Base-by-base conservation (phyloP, 1,140 invertebrate genomes). In the Oreohelix idahoensis region DNA sequence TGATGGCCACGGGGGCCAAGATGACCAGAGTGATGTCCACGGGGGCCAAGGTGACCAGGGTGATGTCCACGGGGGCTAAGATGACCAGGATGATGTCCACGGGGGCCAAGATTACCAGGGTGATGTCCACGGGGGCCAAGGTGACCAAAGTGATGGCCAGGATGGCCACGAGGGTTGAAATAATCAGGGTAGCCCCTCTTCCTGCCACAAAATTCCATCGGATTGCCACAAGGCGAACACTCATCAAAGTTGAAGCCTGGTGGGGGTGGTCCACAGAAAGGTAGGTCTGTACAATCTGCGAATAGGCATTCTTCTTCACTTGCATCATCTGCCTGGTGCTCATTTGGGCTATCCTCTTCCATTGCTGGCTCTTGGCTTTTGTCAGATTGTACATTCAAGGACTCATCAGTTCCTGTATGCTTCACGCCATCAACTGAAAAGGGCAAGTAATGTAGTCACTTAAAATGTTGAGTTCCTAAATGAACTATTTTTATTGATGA, bases 391-490 rank as follows among this genome's bases (percentile, higher is more conserved):
- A 66, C 32, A 23, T 66, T n/a, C 63, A 66, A 8, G 32, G 32
- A 66, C n/a, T 66, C 63, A 8, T 66, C n/a, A 66, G 63, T 8
- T 13, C n/a, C 29, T 8, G 63, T 32, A 2, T 66, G 20, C 20
- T 66, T 66, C 63, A 66, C 11, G 11, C 71, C 71, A 42, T 73
- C 71, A 73, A 73, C 71, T 73, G 71, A 39, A 42, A 73, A 73
- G 26, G 8, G 39, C 42, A 45, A 45, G 42, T 8, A 45, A 45
- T n/a, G n/a, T n/a, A n/a, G n/a, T n/a, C n/a, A n/a, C n/a, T n/a
- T n/a, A n/a, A n/a, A n/a, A n/a, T n/a, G n/a, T n/a, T n/a, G n/a
- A n/a, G n/a, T n/a, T n/a, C n/a, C n/a, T n/a, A n/a, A n/a, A n/a
- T n/a, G n/a, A n/a, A n/a, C n/a, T n/a, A n/a, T n/a, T n/a, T n/a